Evolutionary conservation across 1,140 invertebrate species (phyloP).

Genomic region (Cotesia typhae): DNA sequence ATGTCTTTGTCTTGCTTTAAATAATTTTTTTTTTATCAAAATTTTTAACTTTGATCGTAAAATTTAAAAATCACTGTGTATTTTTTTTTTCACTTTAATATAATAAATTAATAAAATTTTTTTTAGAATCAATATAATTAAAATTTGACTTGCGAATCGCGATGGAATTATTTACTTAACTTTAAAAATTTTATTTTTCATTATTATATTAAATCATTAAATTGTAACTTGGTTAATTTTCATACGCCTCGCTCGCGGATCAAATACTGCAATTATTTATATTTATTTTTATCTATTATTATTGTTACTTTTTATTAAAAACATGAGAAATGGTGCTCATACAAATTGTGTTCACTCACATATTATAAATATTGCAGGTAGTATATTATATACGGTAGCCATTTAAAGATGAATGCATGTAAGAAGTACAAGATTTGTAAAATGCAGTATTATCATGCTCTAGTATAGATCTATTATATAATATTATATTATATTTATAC

Average conservation of each 20-base stretch:
- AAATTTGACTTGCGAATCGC: constrained; percentile 21
- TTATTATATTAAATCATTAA: background rate
- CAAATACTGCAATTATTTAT: background rate
- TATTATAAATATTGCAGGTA: no score
- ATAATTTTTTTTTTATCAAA: constrained; percentile 29
- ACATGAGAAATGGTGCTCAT: background rate
- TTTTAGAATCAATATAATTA: constrained; percentile 7
- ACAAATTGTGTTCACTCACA: background rate
- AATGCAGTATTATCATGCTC: background rate
- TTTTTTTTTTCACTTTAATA: background rate
- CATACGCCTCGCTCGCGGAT: background rate
- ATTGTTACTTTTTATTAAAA: background rate
- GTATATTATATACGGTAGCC: no score
- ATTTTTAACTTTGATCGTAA: background rate
- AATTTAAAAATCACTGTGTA: no score
- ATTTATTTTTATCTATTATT: background rate
- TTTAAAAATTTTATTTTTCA: background rate
- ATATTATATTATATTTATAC: no score
- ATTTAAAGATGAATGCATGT: background rate
- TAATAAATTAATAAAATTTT: constrained; percentile 9
- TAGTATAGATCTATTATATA: background rate
- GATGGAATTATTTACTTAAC: background rate
- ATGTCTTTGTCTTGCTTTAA: background rate
- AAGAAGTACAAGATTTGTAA: background rate
- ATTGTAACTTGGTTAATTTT: background rate